Conservation (phyloP, 2,797 vertebrate genomes). For the Lepidocolaptes lacrymiger region DNA sequence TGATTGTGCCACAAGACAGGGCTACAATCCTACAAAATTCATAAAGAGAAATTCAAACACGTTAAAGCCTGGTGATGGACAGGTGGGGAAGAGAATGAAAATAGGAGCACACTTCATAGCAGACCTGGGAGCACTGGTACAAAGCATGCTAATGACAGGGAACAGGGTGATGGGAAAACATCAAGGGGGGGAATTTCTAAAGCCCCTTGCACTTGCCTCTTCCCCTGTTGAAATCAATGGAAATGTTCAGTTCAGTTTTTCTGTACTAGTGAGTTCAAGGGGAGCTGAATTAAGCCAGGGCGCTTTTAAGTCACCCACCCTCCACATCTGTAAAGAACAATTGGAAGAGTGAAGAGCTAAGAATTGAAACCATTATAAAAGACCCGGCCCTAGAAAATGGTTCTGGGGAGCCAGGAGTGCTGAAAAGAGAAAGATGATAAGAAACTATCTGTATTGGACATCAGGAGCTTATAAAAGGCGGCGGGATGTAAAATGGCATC, state of each 20-base stretch:
- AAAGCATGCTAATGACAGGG: constrained; percentile 39
- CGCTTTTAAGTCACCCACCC: constrained; percentile 25
- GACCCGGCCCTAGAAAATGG: constrained; percentile 9
- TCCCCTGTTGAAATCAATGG: constrained; percentile 30
- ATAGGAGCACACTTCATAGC: not conserved
- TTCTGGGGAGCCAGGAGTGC: constrained; percentile 51
- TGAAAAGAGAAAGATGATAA: constrained; percentile 57
- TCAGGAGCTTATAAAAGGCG: constrained; percentile 54
- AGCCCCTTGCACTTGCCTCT: constrained; percentile 35
- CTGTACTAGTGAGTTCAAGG: constrained; percentile 39
- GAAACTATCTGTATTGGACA: constrained; percentile 48
- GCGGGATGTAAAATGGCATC: constrained; percentile 52
- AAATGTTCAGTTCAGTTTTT: constrained; percentile 47
- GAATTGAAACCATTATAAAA: constrained; percentile 54
- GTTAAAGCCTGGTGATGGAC: not conserved
- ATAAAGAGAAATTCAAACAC: not conserved
- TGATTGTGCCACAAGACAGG: not conserved
- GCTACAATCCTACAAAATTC: not conserved
- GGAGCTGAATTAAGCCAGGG: constrained; percentile 48
- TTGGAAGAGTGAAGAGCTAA: constrained; percentile 52
- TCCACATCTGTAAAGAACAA: constrained; percentile 50
- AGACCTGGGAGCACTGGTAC: constrained; percentile 20
- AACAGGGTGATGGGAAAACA: constrained; percentile 27
- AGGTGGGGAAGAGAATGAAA: not conserved
- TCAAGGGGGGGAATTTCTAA: constrained; percentile 54